These are phyloP conservation scores for Nanorana parkeri DNA, from an alignment of 2,113 vertebrate species.

Conservation along the genomic window DNA sequence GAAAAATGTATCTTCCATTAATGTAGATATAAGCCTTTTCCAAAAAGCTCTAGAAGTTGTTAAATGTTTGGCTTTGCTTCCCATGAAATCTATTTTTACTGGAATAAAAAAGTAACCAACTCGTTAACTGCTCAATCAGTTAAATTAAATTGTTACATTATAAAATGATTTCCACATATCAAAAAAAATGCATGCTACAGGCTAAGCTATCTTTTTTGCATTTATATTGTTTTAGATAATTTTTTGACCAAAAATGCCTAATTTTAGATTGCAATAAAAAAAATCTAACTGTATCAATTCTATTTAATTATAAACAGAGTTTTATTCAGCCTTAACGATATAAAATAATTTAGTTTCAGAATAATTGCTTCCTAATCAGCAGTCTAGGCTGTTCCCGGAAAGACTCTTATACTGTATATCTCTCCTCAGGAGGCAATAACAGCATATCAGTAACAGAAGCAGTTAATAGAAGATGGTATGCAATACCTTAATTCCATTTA, in stretches of 20 bases:
- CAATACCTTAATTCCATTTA: slow-evolving; percentile 25
- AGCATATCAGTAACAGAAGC: slow-evolving; percentile 30
- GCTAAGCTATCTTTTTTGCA: neutral
- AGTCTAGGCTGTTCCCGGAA: slow-evolving; percentile 32
- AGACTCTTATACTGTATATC: slow-evolving; percentile 37
- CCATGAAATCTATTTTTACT: too few species aligned
- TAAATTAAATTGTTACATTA: neutral
- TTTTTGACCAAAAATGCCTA: neutral
- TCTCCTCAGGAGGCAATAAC: slow-evolving; percentile 31
- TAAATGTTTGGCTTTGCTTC: too few species aligned
- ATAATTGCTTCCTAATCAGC: slow-evolving; percentile 54
- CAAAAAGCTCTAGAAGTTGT: too few species aligned
- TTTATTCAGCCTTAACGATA: slow-evolving; percentile 30
- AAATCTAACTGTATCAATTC: slow-evolving; percentile 12
- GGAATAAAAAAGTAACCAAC: neutral
- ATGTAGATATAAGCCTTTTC: too few species aligned
- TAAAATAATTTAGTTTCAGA: slow-evolving; percentile 44
- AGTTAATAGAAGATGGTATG: slow-evolving; percentile 4
- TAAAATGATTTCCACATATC: neutral
- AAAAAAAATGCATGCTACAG: neutral
- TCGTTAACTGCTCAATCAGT: neutral
- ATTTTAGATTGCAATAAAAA: neutral
- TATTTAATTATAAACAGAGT: slow-evolving; percentile 39
- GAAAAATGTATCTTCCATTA: too few species aligned
- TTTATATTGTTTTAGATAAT: neutral